These are phyloP conservation scores for Xanthorhoe designata DNA, from an alignment of 2,888 invertebrate genomes.

Conservation along the genomic window DNA sequence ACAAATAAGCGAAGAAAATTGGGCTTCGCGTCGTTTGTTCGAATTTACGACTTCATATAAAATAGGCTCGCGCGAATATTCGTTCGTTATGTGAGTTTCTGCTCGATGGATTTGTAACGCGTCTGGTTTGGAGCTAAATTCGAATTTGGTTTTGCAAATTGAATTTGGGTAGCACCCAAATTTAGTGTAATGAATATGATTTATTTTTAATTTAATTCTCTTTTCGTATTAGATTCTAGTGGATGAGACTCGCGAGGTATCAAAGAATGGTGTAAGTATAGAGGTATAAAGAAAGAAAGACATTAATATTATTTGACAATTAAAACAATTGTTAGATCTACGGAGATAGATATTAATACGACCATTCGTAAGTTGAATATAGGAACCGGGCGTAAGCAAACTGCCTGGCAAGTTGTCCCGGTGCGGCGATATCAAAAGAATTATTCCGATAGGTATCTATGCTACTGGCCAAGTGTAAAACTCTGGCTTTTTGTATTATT, in stretches of 20 bases:
- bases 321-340: too few species aligned
- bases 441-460: slow-evolving; percentile 34
- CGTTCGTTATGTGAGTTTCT: slow-evolving; percentile 49
- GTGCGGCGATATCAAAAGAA: slow-evolving; percentile 35
- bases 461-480: neutral
- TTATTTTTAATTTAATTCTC: too few species aligned
- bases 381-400: too few species aligned
- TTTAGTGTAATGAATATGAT: neutral
- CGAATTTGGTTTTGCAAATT: neutral
- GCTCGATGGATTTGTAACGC: slow-evolving; percentile 48
- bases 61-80: slow-evolving; percentile 63
- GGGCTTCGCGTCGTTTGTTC: slow-evolving; percentile 58
- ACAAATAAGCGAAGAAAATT: slow-evolving; percentile 37
- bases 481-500: neutral
- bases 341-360: too few species aligned
- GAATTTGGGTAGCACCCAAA: neutral
- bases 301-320: too few species aligned
- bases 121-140: neutral
- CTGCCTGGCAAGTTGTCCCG: slow-evolving; percentile 23
- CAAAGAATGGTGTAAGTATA: too few species aligned
- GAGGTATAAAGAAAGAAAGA: too few species aligned
- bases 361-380: too few species aligned
- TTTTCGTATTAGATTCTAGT: too few species aligned
- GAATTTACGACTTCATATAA: slow-evolving; percentile 76
- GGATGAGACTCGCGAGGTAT: too few species aligned